phyloP scores from a whole-genome alignment of 2,797 vertebrate genomes.

The Anomalospiza imberbis region DNA sequence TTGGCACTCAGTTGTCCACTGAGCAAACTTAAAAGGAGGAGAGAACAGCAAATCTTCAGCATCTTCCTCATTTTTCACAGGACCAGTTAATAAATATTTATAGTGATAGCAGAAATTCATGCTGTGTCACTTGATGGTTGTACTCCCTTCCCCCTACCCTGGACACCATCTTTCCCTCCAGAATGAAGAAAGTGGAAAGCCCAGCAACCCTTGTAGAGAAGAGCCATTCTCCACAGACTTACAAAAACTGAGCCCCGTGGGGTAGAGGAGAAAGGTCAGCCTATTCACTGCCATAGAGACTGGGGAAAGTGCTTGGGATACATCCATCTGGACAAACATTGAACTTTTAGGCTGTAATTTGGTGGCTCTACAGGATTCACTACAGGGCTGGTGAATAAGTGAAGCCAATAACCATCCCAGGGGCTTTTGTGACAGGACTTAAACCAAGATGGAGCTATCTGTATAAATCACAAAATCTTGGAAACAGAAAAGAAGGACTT shows the following conservation, averaged over 20 bases:
- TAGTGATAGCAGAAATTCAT: background rate
- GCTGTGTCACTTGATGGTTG: background rate
- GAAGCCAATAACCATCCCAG: too few species aligned
- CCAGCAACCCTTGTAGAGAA: background rate
- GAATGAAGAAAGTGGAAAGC: background rate
- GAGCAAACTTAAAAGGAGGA: conserved; percentile 55
- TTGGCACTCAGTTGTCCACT: background rate
- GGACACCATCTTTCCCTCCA: background rate
- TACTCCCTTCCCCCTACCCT: background rate
- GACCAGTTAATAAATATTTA: conserved; percentile 22
- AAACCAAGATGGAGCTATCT: too few species aligned
- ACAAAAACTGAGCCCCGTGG: background rate
- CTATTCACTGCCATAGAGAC: background rate
- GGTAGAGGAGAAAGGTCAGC: background rate
- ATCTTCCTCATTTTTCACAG: background rate
- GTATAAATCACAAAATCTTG: too few species aligned
- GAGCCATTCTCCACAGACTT: background rate
- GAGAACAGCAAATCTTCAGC: conserved; percentile 42
- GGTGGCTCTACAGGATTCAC: too few species aligned
- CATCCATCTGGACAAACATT: too few species aligned
- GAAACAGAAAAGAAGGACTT: too few species aligned
- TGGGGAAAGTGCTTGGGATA: too few species aligned
- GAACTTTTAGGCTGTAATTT: too few species aligned
- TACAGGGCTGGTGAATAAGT: too few species aligned
- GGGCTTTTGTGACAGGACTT: too few species aligned